Evolutionary conservation across 2,888 invertebrate genomes (phyloP).

Genomic region (Ophion ventricosus): DNA sequence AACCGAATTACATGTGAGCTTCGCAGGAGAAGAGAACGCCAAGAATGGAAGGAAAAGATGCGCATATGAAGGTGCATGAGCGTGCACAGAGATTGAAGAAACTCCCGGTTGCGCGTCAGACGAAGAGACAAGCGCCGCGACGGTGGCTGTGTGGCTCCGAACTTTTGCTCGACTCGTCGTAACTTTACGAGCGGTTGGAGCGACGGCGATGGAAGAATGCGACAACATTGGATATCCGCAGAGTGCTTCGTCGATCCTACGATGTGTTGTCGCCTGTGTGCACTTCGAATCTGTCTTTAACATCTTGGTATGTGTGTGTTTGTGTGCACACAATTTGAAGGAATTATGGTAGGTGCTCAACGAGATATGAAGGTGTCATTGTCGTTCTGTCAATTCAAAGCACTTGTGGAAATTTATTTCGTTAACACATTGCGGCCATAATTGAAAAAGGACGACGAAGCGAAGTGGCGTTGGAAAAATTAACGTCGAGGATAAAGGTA

Average conservation of each 20-base stretch:
- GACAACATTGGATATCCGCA: conserved; percentile 3
- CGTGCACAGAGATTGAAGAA: conserved; percentile 39
- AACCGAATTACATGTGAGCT: conserved; percentile 70
- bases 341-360: neutral
- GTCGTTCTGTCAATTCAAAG: neutral
- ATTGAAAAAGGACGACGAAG: too few relatives aligned
- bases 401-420: neutral
- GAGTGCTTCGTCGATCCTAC: conserved; percentile 1
- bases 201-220: conserved; percentile 1
- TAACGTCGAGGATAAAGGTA: too few relatives aligned
- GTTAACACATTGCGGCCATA: neutral
- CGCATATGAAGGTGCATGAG: neutral
- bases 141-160: conserved; percentile 8
- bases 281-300: neutral
- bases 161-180: conserved; percentile 41
- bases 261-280: too few relatives aligned
- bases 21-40: conserved; percentile 10
- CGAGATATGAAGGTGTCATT: neutral
- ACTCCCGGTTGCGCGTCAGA: conserved; percentile 48
- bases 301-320: neutral
- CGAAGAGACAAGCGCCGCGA: neutral
- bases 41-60: conserved; percentile 41
- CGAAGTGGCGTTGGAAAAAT: too few relatives aligned
- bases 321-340: neutral
- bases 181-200: conserved; percentile 49